phyloP scores from a whole-genome alignment of 2,113 vertebrate genomes.

The Urocolius indicus region DNA sequence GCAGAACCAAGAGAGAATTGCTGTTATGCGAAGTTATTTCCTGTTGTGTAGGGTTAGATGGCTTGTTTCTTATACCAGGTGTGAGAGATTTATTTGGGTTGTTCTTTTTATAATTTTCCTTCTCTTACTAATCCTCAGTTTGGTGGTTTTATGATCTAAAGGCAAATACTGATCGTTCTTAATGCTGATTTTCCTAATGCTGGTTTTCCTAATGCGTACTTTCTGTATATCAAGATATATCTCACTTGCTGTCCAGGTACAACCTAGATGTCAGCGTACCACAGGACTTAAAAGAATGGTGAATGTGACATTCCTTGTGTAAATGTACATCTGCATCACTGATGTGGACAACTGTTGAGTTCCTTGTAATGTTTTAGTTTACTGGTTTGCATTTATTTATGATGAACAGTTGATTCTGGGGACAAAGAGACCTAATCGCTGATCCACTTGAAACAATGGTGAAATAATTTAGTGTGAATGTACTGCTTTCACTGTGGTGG shows the following conservation, averaged over 20 bases:
- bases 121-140: not conserved
- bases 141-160: not conserved
- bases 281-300: not conserved
- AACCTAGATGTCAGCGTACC: not conserved
- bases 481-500: not conserved
- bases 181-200: not conserved
- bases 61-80: not conserved
- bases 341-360: not conserved
- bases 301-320: not conserved
- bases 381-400: not conserved
- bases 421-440: not conserved
- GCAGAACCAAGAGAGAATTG: not conserved
- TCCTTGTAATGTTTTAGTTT: not conserved
- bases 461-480: not conserved
- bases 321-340: accelerated
- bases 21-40: not conserved
- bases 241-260: not conserved
- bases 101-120: not conserved
- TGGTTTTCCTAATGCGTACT: not conserved
- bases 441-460: not conserved
- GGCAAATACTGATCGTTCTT: not conserved
- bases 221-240: not conserved
- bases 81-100: not conserved
- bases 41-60: not conserved
- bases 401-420: not conserved